Evolutionary conservation across 2,113 vertebrate species (phyloP), one percentile per base, ranked within the genome.

Genomic region (Garra rufa): DNA sequence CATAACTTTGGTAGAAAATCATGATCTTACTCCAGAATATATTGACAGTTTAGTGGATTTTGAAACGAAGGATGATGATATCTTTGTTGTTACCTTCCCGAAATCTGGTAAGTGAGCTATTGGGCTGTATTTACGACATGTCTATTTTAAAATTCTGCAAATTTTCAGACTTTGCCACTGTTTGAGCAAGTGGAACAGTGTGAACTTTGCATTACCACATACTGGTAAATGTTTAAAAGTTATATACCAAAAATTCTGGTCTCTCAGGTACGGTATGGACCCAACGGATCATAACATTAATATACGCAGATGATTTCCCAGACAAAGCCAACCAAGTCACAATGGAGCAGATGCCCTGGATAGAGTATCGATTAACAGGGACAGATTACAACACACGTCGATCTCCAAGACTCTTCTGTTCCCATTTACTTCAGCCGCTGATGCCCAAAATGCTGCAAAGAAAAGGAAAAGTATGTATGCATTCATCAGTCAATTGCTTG

Each of bases 51-150:
- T 93, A 80, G 43, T 85, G 83, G 46, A 90, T 41, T 93, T 92
- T 86, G 86, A 92, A 85, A 92, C 93, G 82, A 90, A 84, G 14
- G 92, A 93, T 3, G 88, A 88, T 14, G 91, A 93, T 26, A 50
- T 93, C 6, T 93, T 91, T 77, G 0, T 92, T 28, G 50, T 85
- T 43, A 93, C 91, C 19, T 93, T 90, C 46, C 92, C 91, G 0
- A 93, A 93, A 88, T 93, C 92, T 52, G 93, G 92, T 93, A 87
- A 91, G 90, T 76, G 15, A n/a, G n/a, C n/a, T n/a, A n/a, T n/a
- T n/a, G n/a, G n/a, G n/a, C n/a, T n/a, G n/a, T n/a, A n/a, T n/a
- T n/a, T n/a, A n/a, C n/a, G n/a, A 50, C 3, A 50, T 50, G 6
- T 50, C 48, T 19, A 17, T 50, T 6, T 52, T 3, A 52, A 15